Evolutionary conservation across 1,140 invertebrate genomes (phyloP).

Genomic region (Anagrus nilaparvatae): DNA sequence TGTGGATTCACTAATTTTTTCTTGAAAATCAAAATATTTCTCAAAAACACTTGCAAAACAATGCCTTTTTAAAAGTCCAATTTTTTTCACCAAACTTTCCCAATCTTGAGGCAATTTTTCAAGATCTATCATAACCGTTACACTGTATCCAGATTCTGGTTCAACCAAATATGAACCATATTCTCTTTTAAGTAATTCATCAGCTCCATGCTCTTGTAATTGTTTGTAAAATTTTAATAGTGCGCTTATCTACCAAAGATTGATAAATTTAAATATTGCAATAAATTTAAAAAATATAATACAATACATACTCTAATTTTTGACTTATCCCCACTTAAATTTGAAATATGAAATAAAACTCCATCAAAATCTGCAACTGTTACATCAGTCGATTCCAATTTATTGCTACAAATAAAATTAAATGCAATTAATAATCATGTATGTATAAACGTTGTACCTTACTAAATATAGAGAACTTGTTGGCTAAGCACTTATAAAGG

Average conservation of each 20-base stretch:
- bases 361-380: constrained; percentile 97
- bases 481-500: constrained; percentile 13
- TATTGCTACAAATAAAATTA: constrained; percentile 60
- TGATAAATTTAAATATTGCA: constrained; percentile 7
- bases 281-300: not conserved
- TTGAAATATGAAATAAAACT: constrained; percentile 96
- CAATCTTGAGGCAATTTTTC: constrained; percentile 86
- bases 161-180: constrained; percentile 75
- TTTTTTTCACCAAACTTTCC: constrained; percentile 81
- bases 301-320: constrained; percentile 80
- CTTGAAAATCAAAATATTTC: constrained; percentile 98
- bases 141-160: constrained; percentile 89
- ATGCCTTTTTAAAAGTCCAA: constrained; percentile 91
- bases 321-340: constrained; percentile 89
- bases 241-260: constrained; percentile 77
- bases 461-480: constrained; percentile 16
- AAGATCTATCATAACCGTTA: constrained; percentile 87
- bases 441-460: not conserved
- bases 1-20: constrained; percentile 93
- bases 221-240: constrained; percentile 98
- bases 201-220: constrained; percentile 94
- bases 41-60: constrained; percentile 99
- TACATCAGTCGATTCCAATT: constrained; percentile 91
- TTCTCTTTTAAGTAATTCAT: constrained; percentile 87
- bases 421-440: constrained; percentile 4